A percentile compares a stretch with the other conserved stretches of the same genome.
These are phyloP conservation scores for Virgularia gustaviana DNA, from an alignment of 92 coral and sea anemone genomes.

Conservation along the genomic window DNA sequence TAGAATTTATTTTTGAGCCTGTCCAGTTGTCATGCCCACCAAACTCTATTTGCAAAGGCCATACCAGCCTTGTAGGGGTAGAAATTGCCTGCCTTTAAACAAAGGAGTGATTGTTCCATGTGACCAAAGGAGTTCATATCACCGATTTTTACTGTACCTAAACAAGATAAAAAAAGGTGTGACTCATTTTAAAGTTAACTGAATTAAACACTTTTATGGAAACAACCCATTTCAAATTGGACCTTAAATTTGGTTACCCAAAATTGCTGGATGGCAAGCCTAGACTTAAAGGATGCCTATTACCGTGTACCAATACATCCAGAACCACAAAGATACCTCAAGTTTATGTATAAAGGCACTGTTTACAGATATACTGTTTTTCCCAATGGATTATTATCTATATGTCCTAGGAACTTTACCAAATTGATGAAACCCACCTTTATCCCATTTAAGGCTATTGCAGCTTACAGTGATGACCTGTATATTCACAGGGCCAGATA, in stretches of 20 bases:
- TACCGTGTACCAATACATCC: conserved; percentile 3
- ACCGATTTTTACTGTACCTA: conserved; percentile 32
- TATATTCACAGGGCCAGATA: conserved; percentile 52
- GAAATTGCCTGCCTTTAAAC: conserved; percentile 10
- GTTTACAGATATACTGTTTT: conserved; percentile 34
- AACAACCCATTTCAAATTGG: conserved; percentile 58
- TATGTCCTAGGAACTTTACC: conserved; percentile 59
- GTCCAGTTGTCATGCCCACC: not conserved
- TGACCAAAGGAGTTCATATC: conserved; percentile 12
- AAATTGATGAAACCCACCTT: conserved; percentile 61
- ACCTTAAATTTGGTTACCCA: conserved; percentile 48
- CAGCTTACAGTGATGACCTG: conserved; percentile 57
- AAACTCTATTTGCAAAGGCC: not conserved
- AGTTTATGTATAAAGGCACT: conserved; percentile 27
- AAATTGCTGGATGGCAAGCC: conserved; percentile 54
- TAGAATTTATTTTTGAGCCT: not conserved
- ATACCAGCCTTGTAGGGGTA: conserved; percentile 4
- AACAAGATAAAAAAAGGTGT: conserved; percentile 45
- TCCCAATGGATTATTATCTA: conserved; percentile 53
- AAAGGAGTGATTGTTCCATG: conserved; percentile 20
- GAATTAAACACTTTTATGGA: conserved; percentile 48
- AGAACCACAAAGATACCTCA: conserved; percentile 17
- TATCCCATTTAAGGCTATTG: conserved; percentile 34
- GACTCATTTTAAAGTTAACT: conserved; percentile 51
- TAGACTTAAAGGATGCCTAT: conserved; percentile 48